phyloP scores from a whole-genome alignment of 2,888 invertebrate species.

The Andrena hattorfiana region DNA sequence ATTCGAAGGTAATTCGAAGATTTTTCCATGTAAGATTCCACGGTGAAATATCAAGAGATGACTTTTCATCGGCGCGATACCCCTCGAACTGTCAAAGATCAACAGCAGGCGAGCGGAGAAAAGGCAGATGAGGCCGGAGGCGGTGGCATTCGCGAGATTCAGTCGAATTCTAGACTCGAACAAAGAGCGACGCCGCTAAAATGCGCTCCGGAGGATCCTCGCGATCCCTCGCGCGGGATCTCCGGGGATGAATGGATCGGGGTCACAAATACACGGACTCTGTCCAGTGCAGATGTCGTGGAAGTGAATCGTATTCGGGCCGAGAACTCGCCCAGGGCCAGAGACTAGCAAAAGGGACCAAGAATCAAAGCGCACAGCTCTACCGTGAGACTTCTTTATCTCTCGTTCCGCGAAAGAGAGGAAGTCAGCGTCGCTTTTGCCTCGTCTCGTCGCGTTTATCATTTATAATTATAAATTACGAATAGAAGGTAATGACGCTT shows the following conservation, averaged over 20 bases:
- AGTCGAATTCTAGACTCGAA: conserved; percentile 35
- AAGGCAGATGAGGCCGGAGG: conserved; percentile 33
- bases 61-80: neutral
- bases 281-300: conserved; percentile 67
- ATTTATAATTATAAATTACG: conserved; percentile 1
- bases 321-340: conserved; percentile 57
- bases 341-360: conserved; percentile 21
- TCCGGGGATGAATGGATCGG: conserved; percentile 76
- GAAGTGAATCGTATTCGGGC: conserved; percentile 66
- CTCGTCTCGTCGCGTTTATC: neutral
- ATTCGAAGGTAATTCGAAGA: too few species aligned
- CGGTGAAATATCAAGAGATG: neutral
- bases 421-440: neutral
- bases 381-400: conserved; percentile 3
- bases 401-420: neutral
- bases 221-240: conserved; percentile 61
- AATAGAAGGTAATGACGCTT: too few species aligned
- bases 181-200: conserved; percentile 45
- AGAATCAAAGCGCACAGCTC: conserved; percentile 18
- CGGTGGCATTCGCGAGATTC: conserved; percentile 24
- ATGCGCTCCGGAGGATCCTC: conserved; percentile 28
- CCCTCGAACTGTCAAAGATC: neutral
- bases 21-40: too few species aligned
- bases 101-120: neutral
- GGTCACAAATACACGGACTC: conserved; percentile 73